Base-by-base conservation (phyloP, 1,140 invertebrate genomes). In the Drosophila subobscura region DNA sequence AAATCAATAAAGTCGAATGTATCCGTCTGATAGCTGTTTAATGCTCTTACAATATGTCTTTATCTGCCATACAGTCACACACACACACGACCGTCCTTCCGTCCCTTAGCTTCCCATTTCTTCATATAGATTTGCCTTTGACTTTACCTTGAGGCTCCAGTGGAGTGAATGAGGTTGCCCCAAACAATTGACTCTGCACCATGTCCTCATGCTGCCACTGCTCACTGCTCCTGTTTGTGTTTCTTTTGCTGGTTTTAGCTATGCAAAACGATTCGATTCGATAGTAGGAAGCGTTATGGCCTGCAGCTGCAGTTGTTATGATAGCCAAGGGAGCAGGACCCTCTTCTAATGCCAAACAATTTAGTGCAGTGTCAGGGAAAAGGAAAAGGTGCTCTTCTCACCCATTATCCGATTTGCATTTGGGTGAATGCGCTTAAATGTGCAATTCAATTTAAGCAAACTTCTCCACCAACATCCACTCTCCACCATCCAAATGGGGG, bases 341-440 rank as follows among this genome's bases (percentile, higher is more conserved):
- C 55, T 59, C 72, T 66, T 49, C 56, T 88, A 86, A 86, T 86
- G 81, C 83, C 81, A 86, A 85, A 81, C 81, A 81, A 85, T 85
- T 85, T 85, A 85, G 81, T 85, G 81, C 73, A 81, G 64, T 79
- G 72, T 67, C 64, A 55, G 65, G 77, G 72, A 73, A 67, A 77
- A 57, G 75, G 59, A 72, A 72, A 88, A 88, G 83, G 83, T 86
- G 83, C 72, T 71, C 83, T 70, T 12, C 4, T 12, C 10, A 1
- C 33, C 71, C 65, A 88, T 86, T 86, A 88, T 86, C 83, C 83
- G 83, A 86, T 86, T 86, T 86, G 71, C 78, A 88, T 86, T 86
- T 79, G 83, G 83, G 83, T 88, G 83, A 86, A 86, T 88, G 83
- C 83, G 83, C 83, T 86, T 75, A 86, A 86, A 86, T 86, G 83